Conservation (phyloP, 2,888 invertebrate genomes). For the Reticulitermes lucifugus region DNA sequence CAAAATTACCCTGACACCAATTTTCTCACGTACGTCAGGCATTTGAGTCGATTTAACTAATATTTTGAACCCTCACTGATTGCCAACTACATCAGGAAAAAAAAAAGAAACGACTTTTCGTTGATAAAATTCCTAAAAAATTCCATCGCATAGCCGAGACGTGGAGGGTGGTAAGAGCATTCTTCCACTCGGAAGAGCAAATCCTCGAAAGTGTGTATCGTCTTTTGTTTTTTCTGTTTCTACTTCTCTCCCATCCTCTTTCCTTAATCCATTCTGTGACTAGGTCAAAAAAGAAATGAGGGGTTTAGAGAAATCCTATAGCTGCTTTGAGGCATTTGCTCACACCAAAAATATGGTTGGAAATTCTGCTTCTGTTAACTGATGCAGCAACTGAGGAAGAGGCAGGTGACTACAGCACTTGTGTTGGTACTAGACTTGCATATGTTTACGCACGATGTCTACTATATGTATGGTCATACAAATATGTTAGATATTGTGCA, state of each 20-base stretch:
- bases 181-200: conserved; percentile 26
- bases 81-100: background rate
- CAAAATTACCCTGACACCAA: background rate
- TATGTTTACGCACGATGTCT: no score
- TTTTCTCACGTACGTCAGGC: background rate
- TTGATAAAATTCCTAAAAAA: conserved; percentile 28
- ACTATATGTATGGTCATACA: no score
- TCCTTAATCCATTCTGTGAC: background rate
- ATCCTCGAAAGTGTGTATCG: background rate
- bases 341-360: background rate
- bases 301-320: background rate
- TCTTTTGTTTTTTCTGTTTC: conserved; percentile 12
- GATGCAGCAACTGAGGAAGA: no score
- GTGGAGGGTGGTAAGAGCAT: background rate
- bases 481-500: no score
- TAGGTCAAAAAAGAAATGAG: conserved; percentile 25
- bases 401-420: no score
- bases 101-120: background rate
- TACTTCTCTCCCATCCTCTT: background rate
- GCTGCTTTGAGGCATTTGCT: background rate
- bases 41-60: background rate
- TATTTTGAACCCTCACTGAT: background rate
- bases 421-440: no score
- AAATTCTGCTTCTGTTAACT: no score
- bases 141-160: background rate